Base-by-base conservation (phyloP, 53 echinoderm and acorn worm genomes). In the Holothuria leucospilota region DNA sequence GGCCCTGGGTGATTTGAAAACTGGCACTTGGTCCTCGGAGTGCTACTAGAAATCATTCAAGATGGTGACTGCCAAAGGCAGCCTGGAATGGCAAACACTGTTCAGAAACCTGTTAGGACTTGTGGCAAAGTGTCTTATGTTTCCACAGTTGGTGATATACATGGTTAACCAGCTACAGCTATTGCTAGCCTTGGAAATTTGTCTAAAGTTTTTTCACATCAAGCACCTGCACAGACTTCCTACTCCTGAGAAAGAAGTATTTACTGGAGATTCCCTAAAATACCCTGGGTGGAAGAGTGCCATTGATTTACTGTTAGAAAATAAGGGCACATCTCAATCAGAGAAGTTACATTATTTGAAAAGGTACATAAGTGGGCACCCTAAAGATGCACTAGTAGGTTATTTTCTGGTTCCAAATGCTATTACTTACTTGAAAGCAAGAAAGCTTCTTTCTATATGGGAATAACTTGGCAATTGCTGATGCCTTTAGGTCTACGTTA, bases 271-370 rank as follows among this genome's bases (percentile, higher is more conserved):
- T n/a, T n/a, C n/a, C n/a, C n/a, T n/a, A n/a, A n/a, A n/a, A n/a
- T n/a, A n/a, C n/a, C n/a, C n/a, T n/a, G n/a, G n/a, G n/a, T n/a
- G 68, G 68, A 68, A 68, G 68, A 25, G 68, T 68, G 68, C 68
- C 8, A 68, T 68, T 68, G 28, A 68, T 68, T 68, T 68, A 68
- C 30, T 68, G 28, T 68, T 68, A 5, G 69, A 69, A 8, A 69
- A 69, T 28, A 69, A 69, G 29, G 69, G 69, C 69, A 69, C 27
- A 69, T 27, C 29, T 28, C 69, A 26, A 4, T 39, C 29, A 29
- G 69, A 69, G 8, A 26, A 69, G 13, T 25, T 69, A 69, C 27
- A 8, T 28, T 69, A 69, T 69, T 13, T 69, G 24, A 7, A 69
- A 69, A 15, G 69, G 69, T 69, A 69, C 29, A 6, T 69, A 7